phyloP scores from a whole-genome alignment of 2,113 vertebrate genomes.

The Corythornis vintsioides region DNA sequence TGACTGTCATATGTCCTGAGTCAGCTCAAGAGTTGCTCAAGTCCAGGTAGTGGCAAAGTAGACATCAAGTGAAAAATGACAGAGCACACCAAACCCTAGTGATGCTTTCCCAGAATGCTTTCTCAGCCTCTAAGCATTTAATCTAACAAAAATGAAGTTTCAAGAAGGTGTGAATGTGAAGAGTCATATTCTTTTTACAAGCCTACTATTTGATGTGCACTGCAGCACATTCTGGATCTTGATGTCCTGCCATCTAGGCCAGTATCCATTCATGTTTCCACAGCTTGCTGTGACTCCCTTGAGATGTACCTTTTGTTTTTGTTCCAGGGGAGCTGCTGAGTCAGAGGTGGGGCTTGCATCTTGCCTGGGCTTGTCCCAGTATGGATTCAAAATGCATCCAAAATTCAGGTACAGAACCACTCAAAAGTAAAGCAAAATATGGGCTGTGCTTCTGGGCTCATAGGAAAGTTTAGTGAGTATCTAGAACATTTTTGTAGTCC shows the following conservation, averaged over 20 bases:
- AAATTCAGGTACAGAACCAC: background rate
- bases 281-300: background rate
- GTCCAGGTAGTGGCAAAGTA: background rate
- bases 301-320: background rate
- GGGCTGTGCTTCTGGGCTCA: background rate
- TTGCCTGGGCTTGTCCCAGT: background rate
- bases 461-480: background rate
- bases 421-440: background rate
- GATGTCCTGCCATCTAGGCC: background rate
- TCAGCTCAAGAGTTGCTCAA: background rate
- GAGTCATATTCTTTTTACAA: background rate
- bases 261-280: background rate
- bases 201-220: background rate
- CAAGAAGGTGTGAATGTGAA: background rate
- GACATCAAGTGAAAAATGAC: background rate
- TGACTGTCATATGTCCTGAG: background rate
- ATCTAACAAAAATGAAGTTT: background rate
- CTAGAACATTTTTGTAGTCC: background rate
- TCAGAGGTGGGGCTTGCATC: background rate
- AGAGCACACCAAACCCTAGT: background rate
- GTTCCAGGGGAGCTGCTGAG: background rate
- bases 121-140: background rate
- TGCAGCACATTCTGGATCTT: background rate
- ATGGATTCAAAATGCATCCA: background rate
- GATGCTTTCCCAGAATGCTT: background rate